phyloP scores from a whole-genome alignment of 1,140 invertebrate species.

The Amphibalanus amphitrite region DNA sequence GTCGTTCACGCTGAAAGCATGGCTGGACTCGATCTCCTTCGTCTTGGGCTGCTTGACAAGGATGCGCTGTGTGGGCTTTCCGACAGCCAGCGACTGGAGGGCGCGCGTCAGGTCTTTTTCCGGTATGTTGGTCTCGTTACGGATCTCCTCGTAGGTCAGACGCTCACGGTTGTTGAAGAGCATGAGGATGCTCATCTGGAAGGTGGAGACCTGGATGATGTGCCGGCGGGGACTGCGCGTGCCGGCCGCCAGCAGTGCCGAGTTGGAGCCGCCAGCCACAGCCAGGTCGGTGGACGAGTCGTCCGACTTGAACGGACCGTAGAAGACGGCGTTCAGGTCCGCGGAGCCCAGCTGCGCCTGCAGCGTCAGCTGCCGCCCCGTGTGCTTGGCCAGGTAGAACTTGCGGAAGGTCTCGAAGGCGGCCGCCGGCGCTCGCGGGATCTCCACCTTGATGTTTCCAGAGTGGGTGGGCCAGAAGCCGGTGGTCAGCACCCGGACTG shows the following conservation, averaged over 20 bases:
- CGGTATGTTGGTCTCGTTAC: conserved; percentile 94
- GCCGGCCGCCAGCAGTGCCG: conserved; percentile 17
- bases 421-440: conserved; percentile 69
- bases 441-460: conserved; percentile 55
- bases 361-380: conserved; percentile 86
- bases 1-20: conserved; percentile 93
- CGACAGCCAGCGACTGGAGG: conserved; percentile 90
- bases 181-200: conserved; percentile 97
- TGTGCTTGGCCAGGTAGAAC: conserved; percentile 97
- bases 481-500: conserved; percentile 90
- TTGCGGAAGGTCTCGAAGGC: conserved; percentile 89
- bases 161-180: conserved; percentile 86
- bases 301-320: conserved; percentile 38
- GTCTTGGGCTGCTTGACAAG: conserved; percentile 84
- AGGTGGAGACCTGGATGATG: conserved; percentile 86
- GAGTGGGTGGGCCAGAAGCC: conserved; percentile 96
- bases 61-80: conserved; percentile 91
- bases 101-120: conserved; percentile 89
- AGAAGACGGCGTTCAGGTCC: conserved; percentile 91
- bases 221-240: conserved; percentile 51
- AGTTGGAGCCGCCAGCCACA: conserved; percentile 26
- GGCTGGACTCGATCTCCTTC: conserved; percentile 86
- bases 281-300: conserved; percentile 2
- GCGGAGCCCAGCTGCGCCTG: conserved; percentile 93
- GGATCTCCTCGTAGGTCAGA: conserved; percentile 87